These are phyloP conservation scores for Lysandra coridon DNA, from an alignment of 2,888 invertebrate species.

Conservation along the genomic window DNA sequence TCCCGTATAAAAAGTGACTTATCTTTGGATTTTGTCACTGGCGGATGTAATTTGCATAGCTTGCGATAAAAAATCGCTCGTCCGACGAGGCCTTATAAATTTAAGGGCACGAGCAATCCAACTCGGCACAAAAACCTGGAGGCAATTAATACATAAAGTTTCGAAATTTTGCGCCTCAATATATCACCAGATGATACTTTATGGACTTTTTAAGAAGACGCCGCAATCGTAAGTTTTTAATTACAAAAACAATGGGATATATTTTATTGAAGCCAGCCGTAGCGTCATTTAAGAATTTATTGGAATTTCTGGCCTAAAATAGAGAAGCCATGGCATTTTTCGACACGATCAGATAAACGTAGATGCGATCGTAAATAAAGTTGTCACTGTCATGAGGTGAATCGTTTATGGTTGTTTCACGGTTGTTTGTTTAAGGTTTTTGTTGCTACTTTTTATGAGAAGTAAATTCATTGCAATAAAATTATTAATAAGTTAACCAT, in stretches of 20 bases:
- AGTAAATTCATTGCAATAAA: neutral
- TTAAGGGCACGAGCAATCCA: constrained; percentile 31
- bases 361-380: neutral
- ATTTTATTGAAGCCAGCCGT: neutral
- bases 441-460: neutral
- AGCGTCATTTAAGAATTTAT: neutral
- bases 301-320: neutral
- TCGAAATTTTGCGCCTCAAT: constrained; percentile 30
- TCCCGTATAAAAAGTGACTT: neutral
- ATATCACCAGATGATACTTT: constrained; percentile 25
- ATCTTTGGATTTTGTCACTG: neutral
- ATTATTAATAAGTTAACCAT: too few species aligned
- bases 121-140: constrained; percentile 35
- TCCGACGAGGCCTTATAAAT: constrained; percentile 25
- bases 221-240: constrained; percentile 4
- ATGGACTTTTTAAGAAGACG: neutral
- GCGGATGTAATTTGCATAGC: neutral
- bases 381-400: neutral
- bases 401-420: neutral
- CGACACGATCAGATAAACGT: neutral
- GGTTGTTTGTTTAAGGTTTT: neutral
- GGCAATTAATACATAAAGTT: constrained; percentile 38
- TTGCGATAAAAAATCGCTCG: neutral
- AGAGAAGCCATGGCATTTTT: constrained; percentile 8
- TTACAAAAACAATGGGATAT: constrained; percentile 13